A percentile compares a stretch with the other conserved stretches of the same genome.
phyloP scores from a whole-genome alignment of 2,797 vertebrate genomes.

The Pteronotus mesoamericanus region DNA sequence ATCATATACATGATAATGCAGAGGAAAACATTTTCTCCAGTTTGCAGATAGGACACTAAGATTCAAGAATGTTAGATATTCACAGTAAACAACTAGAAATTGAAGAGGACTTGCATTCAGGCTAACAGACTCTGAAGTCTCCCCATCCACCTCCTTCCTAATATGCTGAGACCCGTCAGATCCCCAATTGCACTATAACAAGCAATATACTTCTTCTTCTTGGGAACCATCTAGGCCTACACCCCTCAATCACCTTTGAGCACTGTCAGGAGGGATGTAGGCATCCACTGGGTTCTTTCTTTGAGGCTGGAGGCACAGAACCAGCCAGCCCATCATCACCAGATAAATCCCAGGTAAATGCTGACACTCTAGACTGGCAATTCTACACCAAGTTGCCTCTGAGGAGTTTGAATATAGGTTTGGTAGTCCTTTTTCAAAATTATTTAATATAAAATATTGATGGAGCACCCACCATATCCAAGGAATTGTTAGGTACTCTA shows the following conservation, averaged over 20 bases:
- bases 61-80: background rate
- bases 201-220: background rate
- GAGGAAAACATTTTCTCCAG: background rate
- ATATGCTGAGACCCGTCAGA: background rate
- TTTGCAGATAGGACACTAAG: background rate
- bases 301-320: background rate
- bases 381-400: background rate
- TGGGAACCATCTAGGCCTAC: background rate
- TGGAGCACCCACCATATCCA: background rate
- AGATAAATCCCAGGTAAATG: background rate
- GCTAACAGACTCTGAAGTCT: background rate
- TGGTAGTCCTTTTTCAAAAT: background rate
- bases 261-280: rapidly evolving
- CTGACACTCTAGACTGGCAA: background rate
- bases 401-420: background rate
- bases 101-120: background rate
- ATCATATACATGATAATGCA: background rate
- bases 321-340: rapidly evolving
- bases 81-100: background rate
- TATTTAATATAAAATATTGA: background rate
- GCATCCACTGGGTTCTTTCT: rapidly evolving
- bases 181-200: background rate
- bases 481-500: background rate
- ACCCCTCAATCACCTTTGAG: background rate
- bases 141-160: background rate